Percentiles rank a stretch among this genome's conserved stretches.
These are phyloP conservation scores for Noturus placidus DNA, from an alignment of 2,113 vertebrate genomes.

Conservation along the genomic window DNA sequence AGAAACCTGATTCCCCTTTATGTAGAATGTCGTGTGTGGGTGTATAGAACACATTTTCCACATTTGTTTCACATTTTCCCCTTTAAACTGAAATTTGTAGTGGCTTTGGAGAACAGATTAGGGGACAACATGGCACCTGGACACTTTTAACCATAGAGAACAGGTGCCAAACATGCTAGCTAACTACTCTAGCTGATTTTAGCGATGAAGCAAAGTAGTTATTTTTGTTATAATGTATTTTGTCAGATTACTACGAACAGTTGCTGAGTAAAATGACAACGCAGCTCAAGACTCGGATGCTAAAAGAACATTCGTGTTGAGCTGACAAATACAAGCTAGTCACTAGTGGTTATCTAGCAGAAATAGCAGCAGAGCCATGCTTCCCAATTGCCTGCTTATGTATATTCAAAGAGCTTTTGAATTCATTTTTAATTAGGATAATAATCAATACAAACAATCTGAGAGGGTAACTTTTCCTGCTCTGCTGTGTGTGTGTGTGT, in stretches of 20 bases:
- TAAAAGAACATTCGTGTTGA: neutral
- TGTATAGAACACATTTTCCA: neutral
- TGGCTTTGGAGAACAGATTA: neutral
- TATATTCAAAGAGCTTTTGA: neutral
- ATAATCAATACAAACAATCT: too few species aligned
- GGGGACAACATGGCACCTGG: neutral
- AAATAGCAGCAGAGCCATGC: neutral
- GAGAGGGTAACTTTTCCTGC: neutral
- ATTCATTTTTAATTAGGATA: neutral
- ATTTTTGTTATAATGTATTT: neutral
- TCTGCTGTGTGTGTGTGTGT: neutral
- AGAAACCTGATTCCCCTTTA: neutral
- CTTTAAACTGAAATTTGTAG: neutral
- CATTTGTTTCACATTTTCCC: neutral
- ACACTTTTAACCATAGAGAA: neutral
- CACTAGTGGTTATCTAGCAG: neutral
- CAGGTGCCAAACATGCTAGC: neutral
- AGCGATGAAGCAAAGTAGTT: neutral
- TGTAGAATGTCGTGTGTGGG: neutral
- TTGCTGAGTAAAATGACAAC: neutral
- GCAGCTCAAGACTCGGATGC: neutral
- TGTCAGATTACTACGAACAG: neutral
- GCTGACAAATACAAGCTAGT: neutral
- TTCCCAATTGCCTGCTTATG: neutral
- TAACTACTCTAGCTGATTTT: neutral